A percentile compares a stretch with the other conserved stretches of the same genome.
These are phyloP conservation scores for Ridgeia piscesae DNA, from an alignment of 1,140 invertebrate species.

Conservation along the genomic window DNA sequence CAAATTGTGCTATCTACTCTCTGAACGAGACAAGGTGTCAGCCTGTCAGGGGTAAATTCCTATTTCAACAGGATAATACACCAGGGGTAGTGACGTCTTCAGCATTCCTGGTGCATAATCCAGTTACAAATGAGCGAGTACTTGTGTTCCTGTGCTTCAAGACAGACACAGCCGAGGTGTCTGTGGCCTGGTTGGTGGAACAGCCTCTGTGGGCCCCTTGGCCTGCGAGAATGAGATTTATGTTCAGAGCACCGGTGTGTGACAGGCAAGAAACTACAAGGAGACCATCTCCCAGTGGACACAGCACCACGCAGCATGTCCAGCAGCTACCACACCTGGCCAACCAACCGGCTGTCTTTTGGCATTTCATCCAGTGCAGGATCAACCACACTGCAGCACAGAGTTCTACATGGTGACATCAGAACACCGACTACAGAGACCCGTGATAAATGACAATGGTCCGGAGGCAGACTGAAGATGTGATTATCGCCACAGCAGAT, in stretches of 20 bases:
- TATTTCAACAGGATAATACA: no score
- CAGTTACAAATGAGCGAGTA: no score
- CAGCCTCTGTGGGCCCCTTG: background rate
- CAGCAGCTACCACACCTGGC: background rate
- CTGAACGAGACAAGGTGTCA: no score
- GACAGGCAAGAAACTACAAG: background rate
- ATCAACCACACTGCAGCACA: background rate
- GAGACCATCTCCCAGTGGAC: background rate
- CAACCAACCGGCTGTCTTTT: background rate
- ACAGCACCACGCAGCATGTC: background rate
- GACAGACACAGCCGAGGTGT: background rate
- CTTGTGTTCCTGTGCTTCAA: background rate
- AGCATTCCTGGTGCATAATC: no score
- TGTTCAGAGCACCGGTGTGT: background rate
- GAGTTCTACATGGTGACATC: background rate
- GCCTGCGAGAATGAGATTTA: background rate
- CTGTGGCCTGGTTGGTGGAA: background rate
- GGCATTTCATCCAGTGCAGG: background rate
- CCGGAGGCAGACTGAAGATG: background rate
- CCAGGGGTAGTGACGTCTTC: no score
- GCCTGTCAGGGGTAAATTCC: no score
- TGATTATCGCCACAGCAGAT: background rate
- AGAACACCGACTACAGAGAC: background rate
- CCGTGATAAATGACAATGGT: background rate
- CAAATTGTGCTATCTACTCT: no score